phyloP scores from a whole-genome alignment of 2,888 invertebrate genomes.

The Griposia aprilina region DNA sequence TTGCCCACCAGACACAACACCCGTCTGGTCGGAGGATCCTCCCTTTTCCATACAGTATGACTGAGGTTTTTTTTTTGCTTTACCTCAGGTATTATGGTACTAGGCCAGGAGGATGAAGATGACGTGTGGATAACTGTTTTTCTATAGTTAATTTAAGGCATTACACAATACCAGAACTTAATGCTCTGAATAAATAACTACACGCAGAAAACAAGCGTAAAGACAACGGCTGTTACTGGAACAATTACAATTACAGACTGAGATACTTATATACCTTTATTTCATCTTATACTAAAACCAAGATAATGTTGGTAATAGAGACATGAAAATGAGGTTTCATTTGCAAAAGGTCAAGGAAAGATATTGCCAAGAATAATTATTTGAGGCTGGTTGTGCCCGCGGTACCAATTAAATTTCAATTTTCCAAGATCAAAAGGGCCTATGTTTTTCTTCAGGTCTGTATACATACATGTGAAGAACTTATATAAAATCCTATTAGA shows the following conservation, averaged over 20 bases:
- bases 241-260: neutral
- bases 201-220: neutral
- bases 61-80: no score
- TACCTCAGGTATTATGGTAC: no score
- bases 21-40: no score
- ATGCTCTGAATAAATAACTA: neutral
- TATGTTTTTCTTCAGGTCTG: neutral
- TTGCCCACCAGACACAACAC: no score
- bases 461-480: neutral
- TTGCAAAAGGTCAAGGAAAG: slow-evolving; percentile 48
- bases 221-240: neutral
- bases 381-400: neutral
- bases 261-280: slow-evolving; percentile 23
- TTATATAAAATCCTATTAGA: neutral
- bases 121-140: neutral
- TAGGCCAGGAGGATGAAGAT: no score
- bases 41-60: no score
- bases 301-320: slow-evolving; percentile 22
- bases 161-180: neutral
- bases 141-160: neutral
- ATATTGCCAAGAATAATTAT: slow-evolving; percentile 39
- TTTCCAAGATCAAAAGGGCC: neutral
- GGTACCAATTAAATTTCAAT: slow-evolving; percentile 20
- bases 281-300: slow-evolving; percentile 32
- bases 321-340: slow-evolving; percentile 44